A percentile compares a stretch with the other conserved stretches of the same genome.
Evolutionary conservation across 2,797 vertebrate species (phyloP).

Genomic region (Cephalopachus bancanus): DNA sequence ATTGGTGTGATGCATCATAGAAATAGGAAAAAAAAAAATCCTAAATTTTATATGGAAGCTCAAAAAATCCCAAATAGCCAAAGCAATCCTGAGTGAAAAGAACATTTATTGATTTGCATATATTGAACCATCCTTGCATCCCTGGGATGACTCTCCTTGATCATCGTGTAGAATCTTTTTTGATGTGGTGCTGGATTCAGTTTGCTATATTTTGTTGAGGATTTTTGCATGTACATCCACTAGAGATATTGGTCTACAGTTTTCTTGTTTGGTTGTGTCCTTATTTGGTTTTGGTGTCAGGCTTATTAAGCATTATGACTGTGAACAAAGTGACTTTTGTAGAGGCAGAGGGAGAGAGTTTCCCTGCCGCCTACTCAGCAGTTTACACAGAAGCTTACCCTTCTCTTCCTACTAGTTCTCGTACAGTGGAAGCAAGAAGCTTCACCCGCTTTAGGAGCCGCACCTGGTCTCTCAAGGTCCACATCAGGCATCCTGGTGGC

Average conservation of each 20-base stretch:
- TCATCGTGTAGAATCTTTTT: background rate
- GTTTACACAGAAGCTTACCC: background rate
- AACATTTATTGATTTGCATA: background rate
- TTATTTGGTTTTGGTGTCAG: background rate
- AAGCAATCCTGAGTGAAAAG: too few relatives aligned
- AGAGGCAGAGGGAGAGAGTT: background rate
- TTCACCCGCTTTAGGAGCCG: background rate
- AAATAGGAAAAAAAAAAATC: too few relatives aligned
- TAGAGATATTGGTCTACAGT: background rate
- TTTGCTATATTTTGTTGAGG: background rate
- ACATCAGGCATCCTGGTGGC: background rate
- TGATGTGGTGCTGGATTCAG: background rate
- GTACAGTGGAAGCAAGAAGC: background rate
- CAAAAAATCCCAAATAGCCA: too few relatives aligned
- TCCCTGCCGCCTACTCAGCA: background rate
- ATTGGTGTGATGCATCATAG: background rate
- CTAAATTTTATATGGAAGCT: too few relatives aligned
- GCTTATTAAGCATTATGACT: background rate
- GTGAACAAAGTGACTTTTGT: slow-evolving; percentile 21
- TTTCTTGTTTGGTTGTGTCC: background rate
- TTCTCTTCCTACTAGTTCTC: background rate
- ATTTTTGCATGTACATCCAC: background rate
- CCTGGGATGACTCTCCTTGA: background rate
- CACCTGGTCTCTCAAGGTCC: background rate
- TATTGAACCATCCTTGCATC: background rate